Evolutionary conservation across 2,888 invertebrate species (phyloP), one percentile per base, ranked within the genome.

Genomic region (Dexiosoma caninum): DNA sequence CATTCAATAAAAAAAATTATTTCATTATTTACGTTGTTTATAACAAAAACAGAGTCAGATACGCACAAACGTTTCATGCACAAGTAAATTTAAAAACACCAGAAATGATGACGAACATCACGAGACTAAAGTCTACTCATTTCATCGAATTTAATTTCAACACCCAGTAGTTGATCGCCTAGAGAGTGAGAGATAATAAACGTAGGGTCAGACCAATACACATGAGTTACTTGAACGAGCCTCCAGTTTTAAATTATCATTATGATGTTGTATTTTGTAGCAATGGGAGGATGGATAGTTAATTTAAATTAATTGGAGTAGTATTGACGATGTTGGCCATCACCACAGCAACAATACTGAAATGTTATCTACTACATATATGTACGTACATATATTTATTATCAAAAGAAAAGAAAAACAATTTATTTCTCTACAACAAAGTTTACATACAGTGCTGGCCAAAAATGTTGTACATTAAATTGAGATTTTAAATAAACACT

Each of bases 21-120:
- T n/a, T 32, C n/a, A 23, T 69, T 35, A 35, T 59, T 59, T 42
- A 60, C 40, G 27, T 66, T 14, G 9, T 10, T 32, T 59, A 67
- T 78, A 77, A 62, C 37, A n/a, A 37, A 32, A n/a, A n/a, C n/a
- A 49, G 32, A 30, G 21, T 72, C 71, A 42, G 37, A 5, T 40
- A 59, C 40, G 1, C 8, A 16, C 14, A 21, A 8, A 46, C n/a
- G 2, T 49, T 12, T 46, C 12, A 12, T 23, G 8, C 1, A 23
- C 12, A 14, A 51, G 30, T 14, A 51, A 51, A n/a, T 8, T 27
- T 5, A 27, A 27, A 51, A 27, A 51, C 6, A 51, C 23, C 9
- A 19, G 19, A 44, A n/a, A n/a, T n/a, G n/a, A 51, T 59, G 55
- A 62, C 60, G 62, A 53, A 55, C 23, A 42, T 9, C 71, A 70